Conservation (phyloP, 2,797 vertebrate genomes). For the Sebastes minor region DNA sequence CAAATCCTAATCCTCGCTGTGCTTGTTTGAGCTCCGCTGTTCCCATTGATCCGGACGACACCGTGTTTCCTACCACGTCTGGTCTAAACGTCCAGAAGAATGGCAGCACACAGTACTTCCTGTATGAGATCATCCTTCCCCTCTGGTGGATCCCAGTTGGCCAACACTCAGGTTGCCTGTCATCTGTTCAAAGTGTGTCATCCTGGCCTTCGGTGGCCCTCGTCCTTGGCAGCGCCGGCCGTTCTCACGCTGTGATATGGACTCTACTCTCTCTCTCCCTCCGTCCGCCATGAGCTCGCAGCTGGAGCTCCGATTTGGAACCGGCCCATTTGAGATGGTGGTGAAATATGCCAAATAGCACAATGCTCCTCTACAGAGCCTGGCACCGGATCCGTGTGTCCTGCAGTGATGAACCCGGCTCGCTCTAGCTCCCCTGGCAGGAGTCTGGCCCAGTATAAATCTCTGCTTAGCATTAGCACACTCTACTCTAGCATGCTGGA, state of each 20-base stretch:
- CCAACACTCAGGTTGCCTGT: slow-evolving; percentile 67
- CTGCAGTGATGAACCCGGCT: slow-evolving; percentile 61
- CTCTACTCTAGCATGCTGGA: slow-evolving; percentile 16
- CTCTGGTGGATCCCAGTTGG: slow-evolving; percentile 67
- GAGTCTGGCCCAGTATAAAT: slow-evolving; percentile 49
- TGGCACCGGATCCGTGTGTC: slow-evolving; percentile 51
- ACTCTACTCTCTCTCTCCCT: slow-evolving; percentile 45
- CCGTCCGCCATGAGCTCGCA: slow-evolving; percentile 58
- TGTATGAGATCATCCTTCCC: slow-evolving; percentile 69
- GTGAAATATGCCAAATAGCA: slow-evolving; percentile 63
- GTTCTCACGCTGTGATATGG: slow-evolving; percentile 65
- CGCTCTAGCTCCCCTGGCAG: slow-evolving; percentile 46
- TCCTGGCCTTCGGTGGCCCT: slow-evolving; percentile 58
- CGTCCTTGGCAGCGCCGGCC: slow-evolving; percentile 53
- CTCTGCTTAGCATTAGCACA: slow-evolving; percentile 38
- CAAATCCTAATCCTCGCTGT: slow-evolving; percentile 46
- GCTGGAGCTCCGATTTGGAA: slow-evolving; percentile 63
- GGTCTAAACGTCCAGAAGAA: slow-evolving; percentile 6
- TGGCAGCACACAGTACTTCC: slow-evolving; percentile 36
- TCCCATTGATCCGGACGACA: neutral
- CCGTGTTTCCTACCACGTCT: neutral
- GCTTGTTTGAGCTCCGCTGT: slow-evolving; percentile 10
- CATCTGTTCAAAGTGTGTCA: slow-evolving; percentile 78
- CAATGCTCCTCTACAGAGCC: slow-evolving; percentile 56
- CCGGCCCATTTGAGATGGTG: slow-evolving; percentile 48